Evolutionary conservation across 2,797 vertebrate species (phyloP), one percentile per base, ranked within the genome.

Genomic region (Leuciscus waleckii): DNA sequence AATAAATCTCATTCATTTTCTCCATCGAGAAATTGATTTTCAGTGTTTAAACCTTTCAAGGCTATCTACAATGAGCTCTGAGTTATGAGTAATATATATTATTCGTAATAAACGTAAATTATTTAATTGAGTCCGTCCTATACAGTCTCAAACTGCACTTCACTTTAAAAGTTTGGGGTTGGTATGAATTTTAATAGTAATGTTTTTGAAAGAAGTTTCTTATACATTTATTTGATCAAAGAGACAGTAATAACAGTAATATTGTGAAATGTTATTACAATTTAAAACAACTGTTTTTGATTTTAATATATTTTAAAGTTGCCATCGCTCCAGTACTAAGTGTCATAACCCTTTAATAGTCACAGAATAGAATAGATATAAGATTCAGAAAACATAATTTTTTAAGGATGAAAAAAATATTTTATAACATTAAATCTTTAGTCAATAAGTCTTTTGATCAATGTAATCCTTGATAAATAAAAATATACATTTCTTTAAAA

Each of bases 1-100:
- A 49, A 65, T 51, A 80, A 54, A 41, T 17, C 21, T 32, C 19
- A 79, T 79, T 79, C 29, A 81, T 69, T 81, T 69, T 81, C 32
- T 81, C 46, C 63, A 51, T 68, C n/a, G 19, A 51, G 32, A 81
- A 54, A 69, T 68, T 39, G 29, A 37, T 68, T 81, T 69, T 69
- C 8, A 69, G 32, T 14, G 0, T 21, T 37, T 19, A 67, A 67
- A 79, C n/a, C 26, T 46, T 49, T 67, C 39, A 67, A 65, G 26
- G 10, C 41, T 67, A 54, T 54, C 46, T 81, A 51, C 65, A 11
- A 81, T 69, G 65, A 68, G 7, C 79, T 68, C 41, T 16, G 29
- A 54, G 58, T 16, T 63, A 63, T 29, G 14, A 61, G 11, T 26
- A 26, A 26, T 61, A 14, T 58, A 11, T 58, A n/a, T 26, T 26